Evolutionary conservation across 2,113 vertebrate genomes (phyloP).

Genomic region (Gallinago media): DNA sequence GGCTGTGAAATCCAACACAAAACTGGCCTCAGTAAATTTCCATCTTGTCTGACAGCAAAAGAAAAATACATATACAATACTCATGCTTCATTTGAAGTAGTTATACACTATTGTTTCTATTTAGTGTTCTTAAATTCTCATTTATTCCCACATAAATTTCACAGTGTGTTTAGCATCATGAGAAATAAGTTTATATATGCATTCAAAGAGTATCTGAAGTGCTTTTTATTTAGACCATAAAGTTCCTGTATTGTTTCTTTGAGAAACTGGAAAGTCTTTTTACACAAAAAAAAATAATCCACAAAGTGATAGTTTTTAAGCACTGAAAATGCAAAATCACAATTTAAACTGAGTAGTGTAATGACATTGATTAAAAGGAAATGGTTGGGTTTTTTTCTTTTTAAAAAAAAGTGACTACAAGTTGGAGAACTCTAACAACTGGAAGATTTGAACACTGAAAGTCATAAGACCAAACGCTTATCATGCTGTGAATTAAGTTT

Average conservation of each 20-base stretch:
- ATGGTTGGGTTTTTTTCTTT: neutral
- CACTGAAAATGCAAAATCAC: neutral
- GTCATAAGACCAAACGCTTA: neutral
- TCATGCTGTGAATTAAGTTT: neutral
- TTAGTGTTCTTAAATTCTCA: constrained; percentile 10
- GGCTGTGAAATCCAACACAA: neutral
- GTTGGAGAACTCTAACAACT: neutral
- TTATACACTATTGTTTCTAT: neutral
- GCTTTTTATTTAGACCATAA: neutral
- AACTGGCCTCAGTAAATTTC: neutral
- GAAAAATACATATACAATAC: neutral
- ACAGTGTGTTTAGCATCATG: neutral
- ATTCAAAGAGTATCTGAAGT: neutral
- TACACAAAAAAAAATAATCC: neutral
- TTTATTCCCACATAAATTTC: constrained; percentile 28
- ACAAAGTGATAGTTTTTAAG: neutral
- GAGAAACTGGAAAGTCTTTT: neutral
- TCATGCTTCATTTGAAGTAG: neutral
- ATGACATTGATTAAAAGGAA: neutral
- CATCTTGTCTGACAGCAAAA: neutral
- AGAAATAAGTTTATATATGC: neutral
- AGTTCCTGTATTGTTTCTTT: neutral
- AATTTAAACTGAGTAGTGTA: neutral
- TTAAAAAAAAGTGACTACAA: neutral
- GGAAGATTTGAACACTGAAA: neutral